Percentiles rank a stretch among this genome's conserved stretches.
These are phyloP conservation scores for Apogon talboti DNA, from an alignment of 2,797 vertebrate species.

Conservation along the genomic window DNA sequence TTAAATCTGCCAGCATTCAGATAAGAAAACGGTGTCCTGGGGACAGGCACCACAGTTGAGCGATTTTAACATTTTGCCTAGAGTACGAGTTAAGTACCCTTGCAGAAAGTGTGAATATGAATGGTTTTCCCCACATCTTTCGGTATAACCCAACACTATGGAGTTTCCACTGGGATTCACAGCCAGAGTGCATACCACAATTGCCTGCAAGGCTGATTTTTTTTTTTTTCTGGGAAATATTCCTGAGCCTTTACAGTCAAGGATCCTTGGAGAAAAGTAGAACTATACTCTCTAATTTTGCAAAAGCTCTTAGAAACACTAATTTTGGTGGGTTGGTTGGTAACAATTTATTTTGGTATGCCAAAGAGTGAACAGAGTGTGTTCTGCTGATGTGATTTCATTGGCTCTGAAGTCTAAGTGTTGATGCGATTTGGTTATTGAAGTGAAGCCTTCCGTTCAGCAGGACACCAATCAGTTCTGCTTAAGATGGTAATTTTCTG, in stretches of 20 bases:
- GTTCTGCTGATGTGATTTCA: constrained; percentile 27
- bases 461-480: constrained; percentile 71
- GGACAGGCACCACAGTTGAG: constrained; percentile 1
- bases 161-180: constrained; percentile 35
- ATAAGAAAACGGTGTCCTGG: neutral
- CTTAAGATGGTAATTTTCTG: constrained; percentile 67
- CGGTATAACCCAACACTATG: constrained; percentile 7
- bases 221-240: constrained; percentile 37
- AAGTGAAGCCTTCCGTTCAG: constrained; percentile 61
- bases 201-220: constrained; percentile 35
- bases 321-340: constrained; percentile 26
- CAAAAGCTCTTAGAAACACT: constrained; percentile 16
- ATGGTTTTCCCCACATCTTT: constrained; percentile 14
- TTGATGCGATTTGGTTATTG: constrained; percentile 55
- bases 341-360: constrained; percentile 26
- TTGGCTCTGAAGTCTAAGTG: constrained; percentile 34
- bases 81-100: constrained; percentile 14
- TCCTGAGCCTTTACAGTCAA: constrained; percentile 28
- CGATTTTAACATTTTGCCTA: constrained; percentile 11
- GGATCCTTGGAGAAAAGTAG: constrained; percentile 25
- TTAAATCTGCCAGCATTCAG: neutral
- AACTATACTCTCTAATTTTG: constrained; percentile 37
- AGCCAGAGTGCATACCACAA: constrained; percentile 42
- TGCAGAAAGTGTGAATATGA: constrained; percentile 24
- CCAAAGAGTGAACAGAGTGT: constrained; percentile 4